These are phyloP conservation scores for Rattus rattus DNA, from an alignment of 2,113 vertebrate species.

Conservation along the genomic window DNA sequence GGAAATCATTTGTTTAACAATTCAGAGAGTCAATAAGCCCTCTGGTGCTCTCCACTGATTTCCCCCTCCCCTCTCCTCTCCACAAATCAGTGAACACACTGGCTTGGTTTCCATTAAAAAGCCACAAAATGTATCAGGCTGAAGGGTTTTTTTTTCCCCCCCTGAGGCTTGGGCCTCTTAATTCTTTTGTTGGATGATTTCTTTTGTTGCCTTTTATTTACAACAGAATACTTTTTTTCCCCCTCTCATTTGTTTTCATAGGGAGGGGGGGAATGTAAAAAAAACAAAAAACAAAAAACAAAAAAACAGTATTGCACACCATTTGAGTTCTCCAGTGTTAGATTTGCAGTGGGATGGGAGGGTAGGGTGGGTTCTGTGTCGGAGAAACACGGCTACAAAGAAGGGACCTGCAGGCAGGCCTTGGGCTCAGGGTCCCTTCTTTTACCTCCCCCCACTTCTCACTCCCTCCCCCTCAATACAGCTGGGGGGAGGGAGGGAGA, in stretches of 20 bases:
- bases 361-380: constrained; percentile 60
- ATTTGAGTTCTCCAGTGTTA: constrained; percentile 82
- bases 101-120: constrained; percentile 96
- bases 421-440: constrained; percentile 27
- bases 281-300: constrained; percentile 82
- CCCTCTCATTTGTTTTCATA: constrained; percentile 87
- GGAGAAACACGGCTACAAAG: constrained; percentile 27
- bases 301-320: constrained; percentile 93
- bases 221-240: constrained; percentile 88
- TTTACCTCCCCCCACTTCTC: background rate
- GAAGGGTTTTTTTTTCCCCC: constrained; percentile 80
- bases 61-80: constrained; percentile 73
- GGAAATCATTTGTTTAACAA: constrained; percentile 92
- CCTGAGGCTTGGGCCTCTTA: constrained; percentile 88
- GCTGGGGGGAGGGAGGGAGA: rapidly evolving
- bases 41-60: constrained; percentile 88
- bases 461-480: background rate
- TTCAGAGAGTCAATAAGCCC: constrained; percentile 91
- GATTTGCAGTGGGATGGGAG: constrained; percentile 62
- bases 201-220: constrained; percentile 92
- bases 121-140: constrained; percentile 90
- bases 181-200: constrained; percentile 89
- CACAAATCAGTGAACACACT: constrained; percentile 89
- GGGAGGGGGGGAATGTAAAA: constrained; percentile 53
- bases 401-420: constrained; percentile 57